These are phyloP conservation scores for Eulemur rufifrons DNA, from an alignment of 2,113 vertebrate species.

Conservation along the genomic window DNA sequence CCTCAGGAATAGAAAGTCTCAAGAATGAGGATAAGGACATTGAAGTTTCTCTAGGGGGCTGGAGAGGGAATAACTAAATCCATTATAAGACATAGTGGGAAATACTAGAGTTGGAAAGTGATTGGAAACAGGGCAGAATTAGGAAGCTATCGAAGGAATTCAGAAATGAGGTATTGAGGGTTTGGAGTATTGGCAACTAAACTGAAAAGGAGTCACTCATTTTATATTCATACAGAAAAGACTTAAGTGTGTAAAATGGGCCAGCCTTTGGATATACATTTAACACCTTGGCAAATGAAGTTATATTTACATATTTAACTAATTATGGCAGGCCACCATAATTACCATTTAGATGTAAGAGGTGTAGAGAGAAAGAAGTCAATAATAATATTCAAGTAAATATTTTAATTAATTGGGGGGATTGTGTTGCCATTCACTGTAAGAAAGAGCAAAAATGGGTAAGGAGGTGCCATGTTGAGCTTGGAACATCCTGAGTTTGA, in stretches of 20 bases:
- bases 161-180: neutral
- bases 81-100: neutral
- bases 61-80: neutral
- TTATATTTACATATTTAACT: neutral
- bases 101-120: neutral
- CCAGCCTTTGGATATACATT: neutral
- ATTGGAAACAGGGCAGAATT: neutral
- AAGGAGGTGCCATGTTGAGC: neutral
- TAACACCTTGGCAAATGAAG: neutral
- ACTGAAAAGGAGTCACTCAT: neutral
- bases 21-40: neutral
- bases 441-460: neutral
- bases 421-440: neutral
- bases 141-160: neutral
- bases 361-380: neutral
- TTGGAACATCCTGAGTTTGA: conserved; percentile 26
- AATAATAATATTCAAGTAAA: neutral
- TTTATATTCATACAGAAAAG: neutral
- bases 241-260: neutral
- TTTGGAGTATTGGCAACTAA: neutral
- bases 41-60: neutral
- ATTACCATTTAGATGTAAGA: neutral
- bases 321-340: neutral
- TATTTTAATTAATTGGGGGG: neutral
- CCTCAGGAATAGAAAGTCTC: neutral